Conservation (phyloP, 2,888 invertebrate species). For the Theodoxus fluviatilis region DNA sequence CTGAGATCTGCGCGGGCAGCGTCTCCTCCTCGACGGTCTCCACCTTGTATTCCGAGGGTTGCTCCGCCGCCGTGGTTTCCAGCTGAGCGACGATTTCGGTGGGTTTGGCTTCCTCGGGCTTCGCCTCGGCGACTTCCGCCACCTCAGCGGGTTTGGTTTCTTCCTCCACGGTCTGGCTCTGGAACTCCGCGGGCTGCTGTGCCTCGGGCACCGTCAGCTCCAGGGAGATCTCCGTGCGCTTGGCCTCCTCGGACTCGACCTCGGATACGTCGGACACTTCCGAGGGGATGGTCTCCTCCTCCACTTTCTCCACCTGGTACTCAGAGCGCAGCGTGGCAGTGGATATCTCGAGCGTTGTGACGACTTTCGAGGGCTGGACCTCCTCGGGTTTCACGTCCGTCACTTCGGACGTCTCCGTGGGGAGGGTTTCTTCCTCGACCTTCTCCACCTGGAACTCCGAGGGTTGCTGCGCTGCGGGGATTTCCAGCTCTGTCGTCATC, state of each 20-base stretch:
- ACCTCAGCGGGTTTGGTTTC: constrained; percentile 32
- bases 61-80: constrained; percentile 29
- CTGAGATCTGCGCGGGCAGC: constrained; percentile 26
- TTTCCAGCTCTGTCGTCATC: constrained; percentile 25
- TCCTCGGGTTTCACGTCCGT: constrained; percentile 29
- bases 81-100: constrained; percentile 30
- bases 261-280: constrained; percentile 29
- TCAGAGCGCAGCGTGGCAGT: constrained; percentile 30
- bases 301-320: constrained; percentile 27
- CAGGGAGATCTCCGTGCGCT: constrained; percentile 22
- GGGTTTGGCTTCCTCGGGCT: constrained; percentile 21
- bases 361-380: constrained; percentile 28
- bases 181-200: constrained; percentile 30
- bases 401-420: constrained; percentile 17
- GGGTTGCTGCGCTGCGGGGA: constrained; percentile 30
- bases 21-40: constrained; percentile 26
- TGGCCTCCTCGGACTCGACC: constrained; percentile 27
- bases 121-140: constrained; percentile 24
- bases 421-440: constrained; percentile 27
- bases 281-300: constrained; percentile 30
- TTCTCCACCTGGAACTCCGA: constrained; percentile 34
- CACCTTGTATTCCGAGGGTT: constrained; percentile 22
- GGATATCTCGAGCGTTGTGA: constrained; percentile 24
- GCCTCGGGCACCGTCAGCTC: constrained; percentile 27
- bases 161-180: constrained; percentile 32